Evolutionary conservation across 2,797 vertebrate genomes (phyloP), one percentile per base, ranked within the genome.

Genomic region (Oryzias sinensis): DNA sequence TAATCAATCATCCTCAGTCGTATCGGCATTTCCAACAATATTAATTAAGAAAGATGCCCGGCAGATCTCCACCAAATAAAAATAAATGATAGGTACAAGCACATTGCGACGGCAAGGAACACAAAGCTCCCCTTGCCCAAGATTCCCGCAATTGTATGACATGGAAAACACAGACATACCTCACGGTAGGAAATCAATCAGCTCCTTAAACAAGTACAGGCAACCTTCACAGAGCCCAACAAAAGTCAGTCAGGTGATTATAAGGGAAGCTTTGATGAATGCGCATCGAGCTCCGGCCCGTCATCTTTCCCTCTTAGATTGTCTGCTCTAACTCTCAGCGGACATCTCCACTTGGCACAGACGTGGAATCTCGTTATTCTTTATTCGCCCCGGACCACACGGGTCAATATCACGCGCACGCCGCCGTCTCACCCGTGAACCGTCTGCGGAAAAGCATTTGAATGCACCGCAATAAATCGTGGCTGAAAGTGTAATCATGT

Each of bases 1-100:
- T 91, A 89, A 93, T 93, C 91, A 92, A 89, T 84, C 50, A 75
- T 79, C 73, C 72, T 84, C 50, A 65, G 82, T 74, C 77, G 66
- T 86, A 90, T 87, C 83, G 91, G 83, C 90, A 93, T 84, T 91
- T 91, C 86, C 90, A 90, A 89, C 90, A 89, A 92, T 90, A 92
- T 91, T 92, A 92, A 93, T 93, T 92, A 93, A 93, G 91, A 89
- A 90, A 92, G 93, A 74, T 84, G 84, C 86, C 90, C 85, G 87
- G 77, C 82, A 82, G 87, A 88, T 77, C 81, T 77, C 80, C 86
- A 72, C 74, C 83, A 72, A 88, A 91, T 88, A 84, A 87, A 87
- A 92, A 90, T 82, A 90, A 91, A 91, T 81, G 78, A 89, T 89
- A 80, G 83, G 74, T 78, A 76, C 74, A 81, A 88, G 87, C 76